Evolutionary conservation across 2,888 invertebrate species (phyloP), one percentile per base, ranked within the genome.

Genomic region (Tethea ocularis): DNA sequence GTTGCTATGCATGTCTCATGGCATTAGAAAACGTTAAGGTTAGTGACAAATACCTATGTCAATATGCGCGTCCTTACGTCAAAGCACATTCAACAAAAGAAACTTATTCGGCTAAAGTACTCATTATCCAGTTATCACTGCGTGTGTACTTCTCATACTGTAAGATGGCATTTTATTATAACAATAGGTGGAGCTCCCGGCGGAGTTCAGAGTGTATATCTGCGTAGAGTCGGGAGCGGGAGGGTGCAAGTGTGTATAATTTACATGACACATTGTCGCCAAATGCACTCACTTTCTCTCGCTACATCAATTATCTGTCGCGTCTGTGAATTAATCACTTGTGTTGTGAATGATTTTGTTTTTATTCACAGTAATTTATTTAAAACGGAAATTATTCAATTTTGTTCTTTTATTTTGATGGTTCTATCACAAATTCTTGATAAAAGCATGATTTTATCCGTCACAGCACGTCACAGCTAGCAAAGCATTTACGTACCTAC

Each of bases 121-220:
- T 54, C 29, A 54, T 36, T 52, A 57, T 64, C 63, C 63, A 71
- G 52, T 66, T 63, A 67, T 26, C 20, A 74, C 58, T 77, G 67
- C 56, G 57, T 51, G 66, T 77, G 78, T 87, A 76, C 84, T 60
- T 55, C 65, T 74, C 66, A 77, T 78, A 79, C 68, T 78, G 77
- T 81, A 86, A 87, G 82, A 90, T 88, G 86, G 82, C 86, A 86
- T 93, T 92, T 91, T 92, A 91, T 88, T 91, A 90, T 90, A 91
- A 90, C 91, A 92, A 92, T 86, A 86, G 85, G 77, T 70, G 66
- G 65, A 73, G 77, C 80, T 84, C 86, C 86, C 80, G 61, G 64
- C 66, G 80, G 80, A 75, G 74, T 60, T 61, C 57, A 65, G 61
- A 46, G 60, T 20, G 46, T 46, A 20, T 46, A 20, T 46, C 46